Evolutionary conservation across 2,888 invertebrate genomes (phyloP).

Genomic region (Drosophila acutilabella): DNA sequence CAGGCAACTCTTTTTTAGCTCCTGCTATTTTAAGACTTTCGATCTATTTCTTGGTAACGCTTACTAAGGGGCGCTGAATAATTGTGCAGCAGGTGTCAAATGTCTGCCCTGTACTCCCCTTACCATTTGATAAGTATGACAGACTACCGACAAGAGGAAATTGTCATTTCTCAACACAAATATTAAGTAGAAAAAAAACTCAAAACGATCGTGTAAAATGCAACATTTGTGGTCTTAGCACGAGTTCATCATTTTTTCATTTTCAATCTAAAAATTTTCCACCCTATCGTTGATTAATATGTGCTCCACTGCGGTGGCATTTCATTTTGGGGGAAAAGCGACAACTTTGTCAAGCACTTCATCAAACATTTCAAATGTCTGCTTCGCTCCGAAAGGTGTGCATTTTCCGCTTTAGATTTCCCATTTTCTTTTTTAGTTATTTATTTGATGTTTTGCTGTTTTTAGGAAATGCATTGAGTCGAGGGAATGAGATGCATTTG

Average conservation of each 20-base stretch:
- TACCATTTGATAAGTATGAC: slow-evolving; percentile 37
- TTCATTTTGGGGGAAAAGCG: slow-evolving; percentile 34
- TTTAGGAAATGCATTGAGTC: slow-evolving; percentile 40
- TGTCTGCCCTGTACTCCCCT: slow-evolving; percentile 47
- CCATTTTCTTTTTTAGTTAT: slow-evolving; percentile 40
- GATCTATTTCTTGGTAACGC: slow-evolving; percentile 54
- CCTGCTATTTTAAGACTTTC: slow-evolving; percentile 59
- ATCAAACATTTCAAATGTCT: slow-evolving; percentile 68
- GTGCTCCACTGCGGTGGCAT: slow-evolving; percentile 38
- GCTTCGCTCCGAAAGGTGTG: slow-evolving; percentile 38
- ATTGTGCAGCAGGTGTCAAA: slow-evolving; percentile 79
- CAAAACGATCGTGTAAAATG: slow-evolving; percentile 67
- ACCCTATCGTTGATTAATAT: slow-evolving; percentile 68
- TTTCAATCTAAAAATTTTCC: slow-evolving; percentile 14
- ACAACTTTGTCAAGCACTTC: slow-evolving; percentile 78
- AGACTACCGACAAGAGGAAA: slow-evolving; percentile 50
- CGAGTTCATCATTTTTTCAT: slow-evolving; percentile 32
- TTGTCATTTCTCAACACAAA: slow-evolving; percentile 69
- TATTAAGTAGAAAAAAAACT: slow-evolving; percentile 52
- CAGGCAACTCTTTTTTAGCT: slow-evolving; percentile 48
- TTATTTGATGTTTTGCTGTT: slow-evolving; percentile 61
- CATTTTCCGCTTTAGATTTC: slow-evolving; percentile 16
- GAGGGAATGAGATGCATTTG: slow-evolving; percentile 50
- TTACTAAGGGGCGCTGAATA: slow-evolving; percentile 66
- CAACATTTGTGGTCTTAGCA: slow-evolving; percentile 73